Base-by-base conservation (phyloP, 2,113 vertebrate genomes). In the Ceyx margarethae region DNA sequence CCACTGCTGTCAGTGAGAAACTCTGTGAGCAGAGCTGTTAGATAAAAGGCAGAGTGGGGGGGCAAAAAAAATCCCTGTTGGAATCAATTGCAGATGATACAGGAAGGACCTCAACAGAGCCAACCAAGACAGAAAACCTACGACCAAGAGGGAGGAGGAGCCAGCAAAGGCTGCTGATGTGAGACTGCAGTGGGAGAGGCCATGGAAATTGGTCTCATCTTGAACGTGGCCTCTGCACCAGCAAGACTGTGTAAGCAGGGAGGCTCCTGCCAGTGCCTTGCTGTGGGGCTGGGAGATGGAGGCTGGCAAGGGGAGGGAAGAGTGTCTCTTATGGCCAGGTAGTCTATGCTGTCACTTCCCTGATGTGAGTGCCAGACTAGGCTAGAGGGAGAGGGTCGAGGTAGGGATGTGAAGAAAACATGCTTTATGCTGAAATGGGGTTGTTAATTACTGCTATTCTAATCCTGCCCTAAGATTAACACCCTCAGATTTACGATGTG, bases 141-240 rank as follows among this genome's bases (percentile, higher is more conserved):
- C 6, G 65, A 29, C 56, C 81, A 13, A 14, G 29, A 71, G 29
- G 3, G 15, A n/a, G 58, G 19, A 81, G 61, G 53, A 42, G 75
- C 67, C 48, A 90, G 45, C 53, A 69, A 56, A 60, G 35, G 53
- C 57, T 73, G 50, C 21, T 50, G 45, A 43, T 54, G 20, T 4
- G 45, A 80, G 72, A 46, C 0, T 0, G 37, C 42, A 71, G 22
- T 0, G 0, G 56, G 68, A 68, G 69, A 68, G 18, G 57, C 50
- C 45, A 69, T 78, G 62, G 29, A 78, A 73, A 45, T 10, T 42
- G 25, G 16, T 75, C 19, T 74, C 16, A 2, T n/a, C 57, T 84
- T 53, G 66, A 71, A 20, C 28, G 73, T 79, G 81, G 67, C 11
- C 51, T 72, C 53, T 79, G 54, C 91, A 82, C 31, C 80, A 94